A percentile compares a stretch with the other conserved stretches of the same genome.
These are phyloP conservation scores for Raja brachyura DNA, from an alignment of 2,113 vertebrate species.

Conservation along the genomic window DNA sequence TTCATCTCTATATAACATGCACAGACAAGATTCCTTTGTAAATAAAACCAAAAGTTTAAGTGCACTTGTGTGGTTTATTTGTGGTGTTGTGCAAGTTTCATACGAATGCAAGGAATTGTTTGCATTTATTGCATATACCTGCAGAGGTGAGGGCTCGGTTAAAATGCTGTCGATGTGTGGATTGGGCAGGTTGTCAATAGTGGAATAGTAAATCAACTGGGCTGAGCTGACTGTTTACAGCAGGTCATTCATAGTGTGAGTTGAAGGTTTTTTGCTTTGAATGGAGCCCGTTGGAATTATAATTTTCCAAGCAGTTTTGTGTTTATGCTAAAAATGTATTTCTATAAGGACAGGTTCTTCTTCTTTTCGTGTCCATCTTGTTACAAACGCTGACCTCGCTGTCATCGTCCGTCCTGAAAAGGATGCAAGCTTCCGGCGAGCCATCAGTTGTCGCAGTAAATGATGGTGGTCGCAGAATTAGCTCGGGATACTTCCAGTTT, in stretches of 20 bases:
- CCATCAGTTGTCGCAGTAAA: no score
- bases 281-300: no score
- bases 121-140: slow-evolving; percentile 6
- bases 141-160: not conserved
- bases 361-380: no score
- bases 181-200: not conserved
- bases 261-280: no score
- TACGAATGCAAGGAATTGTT: not conserved
- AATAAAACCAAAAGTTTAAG: slow-evolving; percentile 73
- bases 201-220: not conserved
- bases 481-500: no score
- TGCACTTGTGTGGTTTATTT: slow-evolving; percentile 48
- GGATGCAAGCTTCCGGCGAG: no score
- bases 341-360: not conserved
- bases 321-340: not conserved
- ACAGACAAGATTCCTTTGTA: slow-evolving; percentile 66
- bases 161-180: not conserved
- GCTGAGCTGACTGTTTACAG: no score
- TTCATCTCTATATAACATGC: slow-evolving; percentile 46
- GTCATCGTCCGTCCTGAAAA: no score
- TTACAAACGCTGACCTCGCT: no score
- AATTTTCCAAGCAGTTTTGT: not conserved
- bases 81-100: slow-evolving; percentile 14
- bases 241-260: no score
- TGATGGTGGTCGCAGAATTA: no score